Evolutionary conservation across 2,113 vertebrate species (phyloP).

Genomic region (Gopherus flavomarginatus): DNA sequence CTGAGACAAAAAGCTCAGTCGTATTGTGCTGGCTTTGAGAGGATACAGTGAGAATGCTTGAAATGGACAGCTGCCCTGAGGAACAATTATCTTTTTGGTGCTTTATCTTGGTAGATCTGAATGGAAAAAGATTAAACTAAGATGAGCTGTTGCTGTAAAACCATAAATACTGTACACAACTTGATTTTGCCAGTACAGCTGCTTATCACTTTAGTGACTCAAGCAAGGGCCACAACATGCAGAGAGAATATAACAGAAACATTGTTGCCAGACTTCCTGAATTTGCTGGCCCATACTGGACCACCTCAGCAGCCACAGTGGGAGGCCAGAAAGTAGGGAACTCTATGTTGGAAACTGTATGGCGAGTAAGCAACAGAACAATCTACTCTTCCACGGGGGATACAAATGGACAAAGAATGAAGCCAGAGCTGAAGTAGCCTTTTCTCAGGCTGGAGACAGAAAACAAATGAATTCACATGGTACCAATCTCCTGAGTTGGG

Average conservation of each 20-base stretch:
- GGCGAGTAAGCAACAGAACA: background rate
- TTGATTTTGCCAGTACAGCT: background rate
- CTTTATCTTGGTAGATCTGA: background rate
- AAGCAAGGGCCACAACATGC: background rate
- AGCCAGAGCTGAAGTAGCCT: background rate
- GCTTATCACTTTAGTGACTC: background rate
- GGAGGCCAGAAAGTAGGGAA: background rate
- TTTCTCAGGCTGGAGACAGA: background rate
- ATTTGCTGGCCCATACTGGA: background rate
- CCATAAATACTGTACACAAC: background rate
- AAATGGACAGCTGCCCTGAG: background rate
- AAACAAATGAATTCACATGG: background rate
- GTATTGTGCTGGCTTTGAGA: accelerated
- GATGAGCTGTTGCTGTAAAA: background rate
- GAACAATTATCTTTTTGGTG: background rate
- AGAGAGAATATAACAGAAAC: background rate
- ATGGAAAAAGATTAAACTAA: background rate
- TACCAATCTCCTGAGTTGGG: background rate
- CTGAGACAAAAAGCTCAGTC: background rate
- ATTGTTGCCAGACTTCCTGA: background rate
- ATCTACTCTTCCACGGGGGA: background rate
- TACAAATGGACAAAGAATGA: background rate
- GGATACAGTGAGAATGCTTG: background rate
- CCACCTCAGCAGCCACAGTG: accelerated
- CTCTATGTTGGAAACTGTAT: background rate